Conservation (phyloP, 2,113 vertebrate species). For the Camelus bactrianus region DNA sequence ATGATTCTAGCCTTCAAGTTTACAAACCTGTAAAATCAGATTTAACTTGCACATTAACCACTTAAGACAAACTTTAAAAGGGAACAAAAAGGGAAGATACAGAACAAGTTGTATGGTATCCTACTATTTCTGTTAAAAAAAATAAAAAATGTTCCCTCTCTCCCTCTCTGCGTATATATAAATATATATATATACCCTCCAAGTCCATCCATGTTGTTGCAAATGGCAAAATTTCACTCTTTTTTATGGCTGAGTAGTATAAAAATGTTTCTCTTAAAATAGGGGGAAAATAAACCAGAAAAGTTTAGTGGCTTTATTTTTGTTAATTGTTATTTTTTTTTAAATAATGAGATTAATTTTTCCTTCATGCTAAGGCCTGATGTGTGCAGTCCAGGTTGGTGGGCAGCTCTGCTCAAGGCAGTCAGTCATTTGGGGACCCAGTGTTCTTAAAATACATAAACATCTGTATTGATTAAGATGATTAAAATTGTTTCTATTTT, state of each 20-base stretch:
- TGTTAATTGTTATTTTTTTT: not conserved
- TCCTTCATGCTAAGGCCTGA: not conserved
- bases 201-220: not conserved
- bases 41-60: not conserved
- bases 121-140: not conserved
- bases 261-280: not conserved
- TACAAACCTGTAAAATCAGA: not conserved
- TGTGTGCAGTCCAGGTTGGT: not conserved
- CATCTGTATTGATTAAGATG: not conserved
- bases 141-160: no score
- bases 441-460: not conserved
- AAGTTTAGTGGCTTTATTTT: not conserved
- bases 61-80: constrained; percentile 1
- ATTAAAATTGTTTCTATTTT: not conserved
- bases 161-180: not conserved
- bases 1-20: not conserved
- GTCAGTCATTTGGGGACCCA: not conserved
- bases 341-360: not conserved
- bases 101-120: not conserved
- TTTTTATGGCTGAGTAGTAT: not conserved
- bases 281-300: not conserved
- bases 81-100: not conserved
- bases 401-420: not conserved
- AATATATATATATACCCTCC: not conserved
- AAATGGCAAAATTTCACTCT: not conserved